These are phyloP conservation scores for Pollachius pollachius DNA, from an alignment of 2,113 vertebrate species.

Conservation along the genomic window DNA sequence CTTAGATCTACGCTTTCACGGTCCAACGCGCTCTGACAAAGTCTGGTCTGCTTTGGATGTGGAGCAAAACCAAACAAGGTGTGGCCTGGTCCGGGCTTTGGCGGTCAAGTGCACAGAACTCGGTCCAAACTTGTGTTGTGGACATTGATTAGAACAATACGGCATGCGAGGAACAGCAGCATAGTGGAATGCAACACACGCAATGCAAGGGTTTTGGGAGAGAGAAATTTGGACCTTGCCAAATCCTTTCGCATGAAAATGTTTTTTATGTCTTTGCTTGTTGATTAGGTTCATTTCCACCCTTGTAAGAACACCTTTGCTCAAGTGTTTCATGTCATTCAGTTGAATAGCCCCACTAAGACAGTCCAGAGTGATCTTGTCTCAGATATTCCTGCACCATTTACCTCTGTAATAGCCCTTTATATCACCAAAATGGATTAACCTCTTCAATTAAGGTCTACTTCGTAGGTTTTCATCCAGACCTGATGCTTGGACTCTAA, in stretches of 20 bases:
- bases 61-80: conserved; percentile 59
- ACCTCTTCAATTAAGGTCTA: conserved; percentile 60
- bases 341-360: too few relatives aligned
- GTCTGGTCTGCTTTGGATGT: conserved; percentile 53
- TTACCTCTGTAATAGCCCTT: conserved; percentile 51
- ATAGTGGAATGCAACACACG: conserved; percentile 15
- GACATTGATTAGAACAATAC: conserved; percentile 17
- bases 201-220: neutral
- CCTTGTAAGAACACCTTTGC: too few relatives aligned
- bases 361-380: conserved; percentile 45
- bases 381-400: conserved; percentile 49
- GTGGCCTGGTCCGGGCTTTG: conserved; percentile 35
- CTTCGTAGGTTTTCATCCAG: conserved; percentile 70
- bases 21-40: conserved; percentile 60
- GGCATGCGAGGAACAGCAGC: conserved; percentile 10
- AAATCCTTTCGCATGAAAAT: neutral
- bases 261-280: too few relatives aligned
- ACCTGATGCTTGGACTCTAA: conserved; percentile 55
- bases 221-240: neutral
- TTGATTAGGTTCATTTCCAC: too few relatives aligned
- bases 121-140: conserved; percentile 27
- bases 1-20: conserved; percentile 62
- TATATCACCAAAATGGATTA: conserved; percentile 64
- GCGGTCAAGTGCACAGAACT: conserved; percentile 41
- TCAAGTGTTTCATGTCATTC: neutral